A percentile compares a stretch with the other conserved stretches of the same genome.
phyloP scores from a whole-genome alignment of 2,113 vertebrate species.

The Oreotrochilus melanogaster region DNA sequence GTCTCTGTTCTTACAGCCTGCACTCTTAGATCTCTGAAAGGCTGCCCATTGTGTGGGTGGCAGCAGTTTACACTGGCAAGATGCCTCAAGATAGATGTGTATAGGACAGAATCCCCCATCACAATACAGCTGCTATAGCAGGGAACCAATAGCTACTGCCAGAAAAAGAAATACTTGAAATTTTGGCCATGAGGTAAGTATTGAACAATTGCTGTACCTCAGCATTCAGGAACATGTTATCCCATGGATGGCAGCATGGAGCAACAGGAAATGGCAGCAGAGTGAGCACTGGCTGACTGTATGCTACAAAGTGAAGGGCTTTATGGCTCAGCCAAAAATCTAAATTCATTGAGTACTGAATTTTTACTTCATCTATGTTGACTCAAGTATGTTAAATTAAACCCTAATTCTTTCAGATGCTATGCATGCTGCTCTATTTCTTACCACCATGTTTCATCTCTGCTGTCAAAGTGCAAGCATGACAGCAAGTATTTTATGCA shows the following conservation, averaged over 20 bases:
- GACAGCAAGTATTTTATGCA: not conserved
- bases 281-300: fast-evolving
- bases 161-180: conserved; percentile 8
- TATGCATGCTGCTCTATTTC: not conserved
- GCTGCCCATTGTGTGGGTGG: conserved; percentile 22
- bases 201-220: not conserved
- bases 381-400: not conserved
- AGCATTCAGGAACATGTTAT: not conserved
- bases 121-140: not conserved
- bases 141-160: not conserved
- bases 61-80: conserved; percentile 60
- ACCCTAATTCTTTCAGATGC: not conserved
- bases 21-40: conserved; percentile 29
- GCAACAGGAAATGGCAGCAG: not conserved
- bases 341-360: not conserved
- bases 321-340: not conserved
- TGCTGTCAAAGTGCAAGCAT: not conserved
- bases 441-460: not conserved
- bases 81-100: conserved; percentile 41
- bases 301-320: not conserved
- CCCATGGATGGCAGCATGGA: fast-evolving
- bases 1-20: not conserved
- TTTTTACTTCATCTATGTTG: not conserved
- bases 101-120: not conserved
- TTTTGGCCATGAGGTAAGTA: not conserved